phyloP scores from a whole-genome alignment of 2,113 vertebrate genomes.

The Opisthocomus hoazin region DNA sequence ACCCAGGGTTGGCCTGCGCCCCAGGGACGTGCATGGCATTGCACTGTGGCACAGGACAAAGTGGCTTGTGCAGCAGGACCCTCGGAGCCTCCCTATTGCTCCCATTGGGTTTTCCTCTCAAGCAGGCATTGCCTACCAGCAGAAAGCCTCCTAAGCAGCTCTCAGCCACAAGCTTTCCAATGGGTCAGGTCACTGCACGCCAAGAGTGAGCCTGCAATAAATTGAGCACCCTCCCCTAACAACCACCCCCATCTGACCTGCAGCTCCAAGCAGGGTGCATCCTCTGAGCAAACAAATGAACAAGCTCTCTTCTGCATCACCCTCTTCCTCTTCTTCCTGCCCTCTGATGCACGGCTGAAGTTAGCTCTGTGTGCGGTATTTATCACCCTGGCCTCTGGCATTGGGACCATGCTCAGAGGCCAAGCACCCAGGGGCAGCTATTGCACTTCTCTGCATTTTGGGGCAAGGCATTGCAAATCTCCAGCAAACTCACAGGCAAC shows the following conservation, averaged over 20 bases:
- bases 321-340: neutral
- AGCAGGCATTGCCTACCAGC: neutral
- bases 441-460: neutral
- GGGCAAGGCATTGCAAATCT: neutral
- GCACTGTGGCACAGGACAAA: neutral
- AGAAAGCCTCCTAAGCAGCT: neutral
- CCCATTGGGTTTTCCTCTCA: neutral
- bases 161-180: neutral
- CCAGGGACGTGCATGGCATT: no score
- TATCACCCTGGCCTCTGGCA: neutral
- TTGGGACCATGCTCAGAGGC: neutral
- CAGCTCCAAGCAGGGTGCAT: neutral
- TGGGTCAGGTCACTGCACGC: rapidly evolving
- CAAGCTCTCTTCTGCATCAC: neutral
- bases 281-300: neutral
- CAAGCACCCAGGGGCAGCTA: neutral
- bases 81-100: neutral
- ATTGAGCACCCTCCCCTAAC: neutral
- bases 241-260: neutral
- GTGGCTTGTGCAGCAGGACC: neutral
- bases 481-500: neutral
- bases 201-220: neutral
- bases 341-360: neutral
- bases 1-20: no score
- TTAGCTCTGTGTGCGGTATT: neutral